Base-by-base conservation (phyloP, 64 coral and sea anemone genomes). In the Actinia tenebrosa region DNA sequence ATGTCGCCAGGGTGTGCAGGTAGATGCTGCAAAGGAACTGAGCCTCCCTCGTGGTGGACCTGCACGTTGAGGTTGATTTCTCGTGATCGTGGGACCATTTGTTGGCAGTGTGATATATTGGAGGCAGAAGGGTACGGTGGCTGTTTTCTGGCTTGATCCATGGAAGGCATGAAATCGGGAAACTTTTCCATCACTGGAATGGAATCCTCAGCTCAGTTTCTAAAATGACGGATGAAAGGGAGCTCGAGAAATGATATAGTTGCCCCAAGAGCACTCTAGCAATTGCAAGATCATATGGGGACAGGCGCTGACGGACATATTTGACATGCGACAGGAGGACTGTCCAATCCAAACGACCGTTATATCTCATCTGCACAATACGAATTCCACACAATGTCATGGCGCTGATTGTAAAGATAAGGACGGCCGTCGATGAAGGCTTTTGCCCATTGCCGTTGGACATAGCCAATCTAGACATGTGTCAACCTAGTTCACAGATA, bases 141-240 rank as follows among this genome's bases (percentile, higher is more conserved):
- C 10, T 60, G 37, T 75, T 92, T 92, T 81, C 64, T 87, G 42
- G 19, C 68, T 10, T 82, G 94, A 15, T 90, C 94, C 25, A 96
- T 90, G 52, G 91, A 85, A 18, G 91, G 89, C 13, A 97, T 90
- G 83, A 93, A 97, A 45, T 97, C 94, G 26, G 88, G 80, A 77
- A 97, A 97, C 58, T 97, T 97, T 84, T 97, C 94, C 94, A 97
- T 97, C 83, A 60, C 90, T 95, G 54, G 46, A 58, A 83, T 52
- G 19, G 45, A 52, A 58, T 58, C 46, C 45, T n/a, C 80, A 26
- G 45, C 54, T 83, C 54, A 52, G n/a, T 83, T 53, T 52, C 47
- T 83, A 26, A 83, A 83, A 52, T 58, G 80, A 75, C 69, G 69
- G 69, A 75, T 42, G 44, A 53, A 53, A 23, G 20, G 80, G 46